phyloP scores from a whole-genome alignment of 1,140 invertebrate genomes.

The Cydia pomonella region DNA sequence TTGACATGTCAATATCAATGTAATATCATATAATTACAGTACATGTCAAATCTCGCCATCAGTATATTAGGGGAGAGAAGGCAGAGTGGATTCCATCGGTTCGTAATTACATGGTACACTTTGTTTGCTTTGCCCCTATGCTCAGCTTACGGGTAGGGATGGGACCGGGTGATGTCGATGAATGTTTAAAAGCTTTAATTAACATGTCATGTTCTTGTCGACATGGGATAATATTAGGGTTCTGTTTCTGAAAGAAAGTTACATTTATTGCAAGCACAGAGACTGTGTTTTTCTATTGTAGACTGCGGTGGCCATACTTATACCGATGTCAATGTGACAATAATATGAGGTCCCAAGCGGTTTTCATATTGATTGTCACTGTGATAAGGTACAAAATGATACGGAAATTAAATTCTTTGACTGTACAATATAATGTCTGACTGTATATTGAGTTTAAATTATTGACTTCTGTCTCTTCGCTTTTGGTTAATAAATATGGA shows the following conservation, averaged over 20 bases:
- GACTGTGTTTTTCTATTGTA: neutral
- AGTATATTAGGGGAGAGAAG: conserved; percentile 14
- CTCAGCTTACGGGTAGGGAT: conserved; percentile 56
- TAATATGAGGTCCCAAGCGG: too few relatives aligned
- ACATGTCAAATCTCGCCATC: conserved; percentile 32
- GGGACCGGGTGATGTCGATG: conserved; percentile 34
- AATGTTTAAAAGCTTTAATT: conserved; percentile 2
- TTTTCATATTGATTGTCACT: too few relatives aligned
- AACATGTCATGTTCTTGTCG: neutral
- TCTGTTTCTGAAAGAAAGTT: neutral
- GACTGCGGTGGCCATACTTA: too few relatives aligned
- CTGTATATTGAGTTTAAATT: too few relatives aligned
- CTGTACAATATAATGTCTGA: too few relatives aligned
- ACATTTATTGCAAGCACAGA: too few relatives aligned
- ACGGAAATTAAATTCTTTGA: too few relatives aligned
- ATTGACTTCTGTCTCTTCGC: too few relatives aligned
- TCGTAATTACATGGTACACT: conserved; percentile 53
- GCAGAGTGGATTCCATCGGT: conserved; percentile 51
- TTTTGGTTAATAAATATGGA: too few relatives aligned
- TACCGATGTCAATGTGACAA: too few relatives aligned
- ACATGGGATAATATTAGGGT: neutral
- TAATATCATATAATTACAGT: conserved; percentile 5
- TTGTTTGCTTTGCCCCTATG: conserved; percentile 65
- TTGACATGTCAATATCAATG: conserved; percentile 2
- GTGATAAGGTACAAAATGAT: too few relatives aligned